Base-by-base conservation (phyloP, 2,113 vertebrate species). In the Xiphophorus hellerii region DNA sequence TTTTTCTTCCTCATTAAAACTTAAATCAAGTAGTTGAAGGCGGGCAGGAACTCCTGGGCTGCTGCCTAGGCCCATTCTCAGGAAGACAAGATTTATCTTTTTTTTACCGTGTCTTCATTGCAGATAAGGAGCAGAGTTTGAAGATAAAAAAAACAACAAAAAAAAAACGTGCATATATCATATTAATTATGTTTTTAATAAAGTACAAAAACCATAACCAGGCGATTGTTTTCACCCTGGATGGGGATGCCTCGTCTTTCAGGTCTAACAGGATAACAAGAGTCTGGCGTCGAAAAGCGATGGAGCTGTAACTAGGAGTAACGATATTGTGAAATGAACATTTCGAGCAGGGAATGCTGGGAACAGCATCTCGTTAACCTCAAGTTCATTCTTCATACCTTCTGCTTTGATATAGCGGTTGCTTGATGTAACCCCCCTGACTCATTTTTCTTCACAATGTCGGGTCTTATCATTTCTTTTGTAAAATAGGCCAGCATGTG, bases 401-500 rank as follows among this genome's bases (percentile, higher is more conserved):
- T 69, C 58, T 69, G 74, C 87, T 89, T 89, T 85, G 83, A 88
- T 84, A 74, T 25, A 51, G 22, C 51, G 11, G 51, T n/a, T 25
- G 51, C 22, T 84, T 82, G 84, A 88, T 87, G 78, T 89, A 84
- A 85, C 90, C 91, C 78, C 78, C 62, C 28, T 75, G 75, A 85
- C 86, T 82, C 25, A 5, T 66, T 69, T 77, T 69, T 86, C 83
- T 74, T 71, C 71, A 70, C 85, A 85, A 87, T 88, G 84, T 81
- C 76, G 83, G 67, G 69, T 76, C 80, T 89, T 83, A 91, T 93
- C 89, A 61, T 73, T 77, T 37, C 82, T 76, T 74, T 69, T 88
- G 82, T 87, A 73, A 85, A 89, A 85, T 75, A 79, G 87, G 74
- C 86, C 89, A 86, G 67, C 85, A 28, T 89, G 86, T 80, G 89